Percentiles rank a stretch among this genome's conserved stretches.
phyloP scores from a whole-genome alignment of 2,888 invertebrate species.

The Pheosia gnoma region DNA sequence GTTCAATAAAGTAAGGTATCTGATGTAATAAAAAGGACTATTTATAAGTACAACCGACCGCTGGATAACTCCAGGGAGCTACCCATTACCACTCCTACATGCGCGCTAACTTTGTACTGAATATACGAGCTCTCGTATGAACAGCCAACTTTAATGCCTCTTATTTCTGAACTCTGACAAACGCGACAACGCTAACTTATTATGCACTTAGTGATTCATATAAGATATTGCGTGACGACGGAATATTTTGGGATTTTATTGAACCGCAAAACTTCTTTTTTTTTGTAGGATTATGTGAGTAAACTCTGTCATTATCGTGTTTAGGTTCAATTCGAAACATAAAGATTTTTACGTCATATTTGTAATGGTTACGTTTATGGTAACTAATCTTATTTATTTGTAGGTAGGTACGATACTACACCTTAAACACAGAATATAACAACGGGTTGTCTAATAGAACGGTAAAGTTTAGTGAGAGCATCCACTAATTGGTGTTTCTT shows the following conservation, averaged over 20 bases:
- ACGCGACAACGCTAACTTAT: neutral
- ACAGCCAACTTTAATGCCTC: conserved; percentile 1
- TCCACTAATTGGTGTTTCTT: no score
- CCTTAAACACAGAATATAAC: no score
- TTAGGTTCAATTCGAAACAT: no score
- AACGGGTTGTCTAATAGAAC: no score
- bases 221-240: neutral
- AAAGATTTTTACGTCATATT: no score
- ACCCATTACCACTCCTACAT: neutral
- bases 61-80: neutral
- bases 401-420: no score
- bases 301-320: neutral
- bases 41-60: conserved; percentile 11
- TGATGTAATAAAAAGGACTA: conserved; percentile 9
- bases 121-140: neutral
- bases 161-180: conserved; percentile 7
- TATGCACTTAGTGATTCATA: conserved; percentile 8
- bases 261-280: neutral
- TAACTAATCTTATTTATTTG: no score
- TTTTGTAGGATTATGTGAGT: neutral
- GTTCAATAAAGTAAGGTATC: conserved; percentile 8
- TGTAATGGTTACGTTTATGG: no score
- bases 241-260: neutral
- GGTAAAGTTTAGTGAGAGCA: no score
- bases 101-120: conserved; percentile 3